Conservation (phyloP, 2,888 invertebrate species). For the Andricus curvator region DNA sequence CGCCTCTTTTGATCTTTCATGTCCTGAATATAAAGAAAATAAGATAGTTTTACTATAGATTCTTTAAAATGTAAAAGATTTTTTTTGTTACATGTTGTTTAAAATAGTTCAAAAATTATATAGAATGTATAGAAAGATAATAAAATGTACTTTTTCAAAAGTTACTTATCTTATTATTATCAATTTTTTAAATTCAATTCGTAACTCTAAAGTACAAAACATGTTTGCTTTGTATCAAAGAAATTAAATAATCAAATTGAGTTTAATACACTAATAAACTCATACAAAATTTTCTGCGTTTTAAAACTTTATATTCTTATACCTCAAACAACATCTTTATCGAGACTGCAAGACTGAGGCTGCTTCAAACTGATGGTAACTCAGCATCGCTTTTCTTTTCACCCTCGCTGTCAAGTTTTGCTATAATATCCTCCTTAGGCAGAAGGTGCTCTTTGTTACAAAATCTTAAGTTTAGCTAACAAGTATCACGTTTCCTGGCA, state of each 20-base stretch:
- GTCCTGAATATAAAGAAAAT: too few species aligned
- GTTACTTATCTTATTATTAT: too few species aligned
- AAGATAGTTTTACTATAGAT: too few species aligned
- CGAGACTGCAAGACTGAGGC: not conserved
- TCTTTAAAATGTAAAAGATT: too few species aligned
- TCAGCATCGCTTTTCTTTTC: conserved; percentile 3
- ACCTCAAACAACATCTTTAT: not conserved
- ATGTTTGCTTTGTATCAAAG: not conserved
- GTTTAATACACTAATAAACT: not conserved
- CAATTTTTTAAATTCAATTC: too few species aligned
- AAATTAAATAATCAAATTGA: not conserved
- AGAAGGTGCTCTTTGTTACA: conserved; percentile 2
- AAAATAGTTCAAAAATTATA: too few species aligned
- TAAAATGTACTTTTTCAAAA: too few species aligned
- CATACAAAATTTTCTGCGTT: not conserved
- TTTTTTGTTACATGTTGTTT: too few species aligned
- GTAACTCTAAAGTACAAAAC: not conserved
- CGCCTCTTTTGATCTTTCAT: too few species aligned
- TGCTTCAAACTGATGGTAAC: not conserved
- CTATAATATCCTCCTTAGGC: not conserved
- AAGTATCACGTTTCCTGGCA: conserved; percentile 24
- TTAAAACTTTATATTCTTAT: not conserved
- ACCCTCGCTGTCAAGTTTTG: conserved; percentile 17
- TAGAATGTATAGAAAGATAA: too few species aligned
- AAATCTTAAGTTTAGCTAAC: conserved; percentile 3